A percentile compares a stretch with the other conserved stretches of the same genome.
phyloP scores from a whole-genome alignment of 2,888 invertebrate species.

The Eupeodes latifasciatus region DNA sequence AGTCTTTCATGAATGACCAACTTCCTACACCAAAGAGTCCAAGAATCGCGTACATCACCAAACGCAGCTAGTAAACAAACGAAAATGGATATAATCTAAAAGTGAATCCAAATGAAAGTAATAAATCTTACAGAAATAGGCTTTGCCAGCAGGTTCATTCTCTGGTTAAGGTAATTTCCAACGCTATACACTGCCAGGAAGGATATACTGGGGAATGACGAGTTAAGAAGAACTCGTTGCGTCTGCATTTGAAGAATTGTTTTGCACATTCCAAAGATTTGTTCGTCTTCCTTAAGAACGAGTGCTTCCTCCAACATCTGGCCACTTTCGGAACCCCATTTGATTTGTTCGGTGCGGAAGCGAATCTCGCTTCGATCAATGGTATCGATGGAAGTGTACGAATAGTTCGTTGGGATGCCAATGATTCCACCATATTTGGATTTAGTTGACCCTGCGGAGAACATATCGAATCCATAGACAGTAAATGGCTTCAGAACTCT shows the following conservation, averaged over 20 bases:
- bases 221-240: conserved; percentile 86
- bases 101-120: conserved; percentile 74
- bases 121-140: conserved; percentile 84
- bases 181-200: conserved; percentile 85
- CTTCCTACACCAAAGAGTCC: conserved; percentile 86
- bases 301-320: conserved; percentile 88
- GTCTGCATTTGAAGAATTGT: conserved; percentile 88
- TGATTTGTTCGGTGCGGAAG: conserved; percentile 87
- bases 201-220: conserved; percentile 85
- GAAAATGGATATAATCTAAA: not conserved
- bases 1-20: conserved; percentile 88
- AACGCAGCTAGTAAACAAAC: conserved; percentile 79
- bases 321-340: conserved; percentile 88
- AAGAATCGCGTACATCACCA: conserved; percentile 86
- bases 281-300: conserved; percentile 90
- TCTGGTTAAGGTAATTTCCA: conserved; percentile 85
- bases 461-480: conserved; percentile 90
- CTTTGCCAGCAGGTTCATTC: conserved; percentile 85
- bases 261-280: conserved; percentile 91
- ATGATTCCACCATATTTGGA: conserved; percentile 87
- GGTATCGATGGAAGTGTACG: conserved; percentile 85
- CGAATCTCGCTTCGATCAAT: conserved; percentile 87
- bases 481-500: conserved; percentile 88
- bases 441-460: conserved; percentile 87
- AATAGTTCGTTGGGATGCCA: conserved; percentile 91